phyloP scores from a whole-genome alignment of 2,888 invertebrate species.

The Drosophila conformis region DNA sequence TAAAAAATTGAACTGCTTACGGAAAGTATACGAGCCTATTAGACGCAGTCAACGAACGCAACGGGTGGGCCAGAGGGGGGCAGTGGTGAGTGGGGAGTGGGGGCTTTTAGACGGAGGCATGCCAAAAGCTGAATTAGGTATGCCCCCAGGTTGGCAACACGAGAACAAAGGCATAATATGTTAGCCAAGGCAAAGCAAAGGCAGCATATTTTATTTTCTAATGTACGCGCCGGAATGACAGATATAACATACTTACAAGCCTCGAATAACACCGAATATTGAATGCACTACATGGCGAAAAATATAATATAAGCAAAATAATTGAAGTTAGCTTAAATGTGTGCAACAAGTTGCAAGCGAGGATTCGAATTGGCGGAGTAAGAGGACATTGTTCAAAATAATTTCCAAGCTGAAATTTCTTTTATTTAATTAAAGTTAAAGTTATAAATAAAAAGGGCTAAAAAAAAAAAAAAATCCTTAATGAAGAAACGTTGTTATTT shows the following conservation, averaged over 20 bases:
- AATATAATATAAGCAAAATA: not conserved
- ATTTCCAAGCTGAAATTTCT: not conserved
- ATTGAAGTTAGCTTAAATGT: not conserved
- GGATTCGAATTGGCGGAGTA: not conserved
- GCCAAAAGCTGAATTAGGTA: slow-evolving; percentile 57
- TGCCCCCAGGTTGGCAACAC: slow-evolving; percentile 45
- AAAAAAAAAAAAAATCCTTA: not conserved
- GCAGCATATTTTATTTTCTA: slow-evolving; percentile 75
- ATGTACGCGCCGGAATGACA: slow-evolving; percentile 54
- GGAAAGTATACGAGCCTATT: slow-evolving; percentile 70
- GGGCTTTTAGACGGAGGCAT: slow-evolving; percentile 38
- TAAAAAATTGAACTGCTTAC: slow-evolving; percentile 77
- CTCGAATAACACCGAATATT: not conserved
- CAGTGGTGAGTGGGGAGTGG: not conserved
- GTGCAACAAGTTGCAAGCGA: not conserved
- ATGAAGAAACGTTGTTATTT: no score
- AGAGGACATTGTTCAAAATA: rapidly evolving
- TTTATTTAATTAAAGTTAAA: not conserved
- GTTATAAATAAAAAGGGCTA: not conserved
- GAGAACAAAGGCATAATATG: slow-evolving; percentile 57
- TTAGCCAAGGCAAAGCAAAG: slow-evolving; percentile 33
- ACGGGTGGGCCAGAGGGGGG: not conserved
- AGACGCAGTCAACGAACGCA: slow-evolving; percentile 54
- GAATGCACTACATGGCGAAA: slow-evolving; percentile 19
- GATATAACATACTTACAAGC: slow-evolving; percentile 47